A percentile compares a stretch with the other conserved stretches of the same genome.
Conservation (phyloP, 2,888 invertebrate genomes). For the Harpagoxenus sublaevis region DNA sequence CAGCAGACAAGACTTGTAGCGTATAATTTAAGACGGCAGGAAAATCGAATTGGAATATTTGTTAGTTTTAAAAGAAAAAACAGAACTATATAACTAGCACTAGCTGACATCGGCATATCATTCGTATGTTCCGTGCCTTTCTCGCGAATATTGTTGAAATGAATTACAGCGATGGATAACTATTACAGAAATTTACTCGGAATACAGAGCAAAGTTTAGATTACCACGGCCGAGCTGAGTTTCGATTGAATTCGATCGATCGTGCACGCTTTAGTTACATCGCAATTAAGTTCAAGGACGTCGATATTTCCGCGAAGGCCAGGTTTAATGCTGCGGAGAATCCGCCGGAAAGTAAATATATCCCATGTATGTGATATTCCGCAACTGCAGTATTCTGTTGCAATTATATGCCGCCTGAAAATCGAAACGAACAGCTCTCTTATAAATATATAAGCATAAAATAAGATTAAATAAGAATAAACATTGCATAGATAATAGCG, state of each 20-base stretch:
- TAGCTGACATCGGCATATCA: neutral
- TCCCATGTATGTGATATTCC: neutral
- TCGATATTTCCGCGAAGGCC: slow-evolving; percentile 30
- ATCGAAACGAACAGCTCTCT: neutral
- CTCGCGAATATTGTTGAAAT: neutral
- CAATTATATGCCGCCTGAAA: neutral
- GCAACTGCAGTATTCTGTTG: neutral
- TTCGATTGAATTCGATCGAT: slow-evolving; percentile 44
- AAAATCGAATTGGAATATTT: neutral
- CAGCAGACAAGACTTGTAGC: neutral
- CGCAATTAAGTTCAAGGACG: slow-evolving; percentile 53
- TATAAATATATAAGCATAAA: neutral
- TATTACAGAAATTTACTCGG: neutral
- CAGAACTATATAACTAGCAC: no score
- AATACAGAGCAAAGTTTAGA: slow-evolving; percentile 18
- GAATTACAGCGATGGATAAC: slow-evolving; percentile 4
- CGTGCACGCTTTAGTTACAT: slow-evolving; percentile 36
- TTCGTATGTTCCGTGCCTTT: neutral
- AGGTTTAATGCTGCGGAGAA: slow-evolving; percentile 36
- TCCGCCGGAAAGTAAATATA: slow-evolving; percentile 17
- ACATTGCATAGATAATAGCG: neutral
- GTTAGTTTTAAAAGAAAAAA: no score
- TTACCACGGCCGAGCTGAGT: slow-evolving; percentile 9
- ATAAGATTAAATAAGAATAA: neutral
- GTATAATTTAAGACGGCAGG: neutral